phyloP scores from a whole-genome alignment of 2,797 vertebrate species.

The Pangasius krempfi region DNA sequence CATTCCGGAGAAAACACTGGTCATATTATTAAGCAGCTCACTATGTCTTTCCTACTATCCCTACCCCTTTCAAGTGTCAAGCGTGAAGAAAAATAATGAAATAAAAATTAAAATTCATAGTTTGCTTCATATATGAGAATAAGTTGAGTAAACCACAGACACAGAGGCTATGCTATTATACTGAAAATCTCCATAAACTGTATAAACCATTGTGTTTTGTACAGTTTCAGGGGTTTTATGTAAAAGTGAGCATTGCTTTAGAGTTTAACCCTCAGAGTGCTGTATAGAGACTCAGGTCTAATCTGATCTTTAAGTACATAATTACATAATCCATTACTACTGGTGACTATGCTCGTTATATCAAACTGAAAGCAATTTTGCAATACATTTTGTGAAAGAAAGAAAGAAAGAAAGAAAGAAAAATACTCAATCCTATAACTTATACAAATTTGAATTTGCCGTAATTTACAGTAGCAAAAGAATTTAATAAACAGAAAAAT shows the following conservation, averaged over 20 bases:
- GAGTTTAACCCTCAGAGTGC: not conserved
- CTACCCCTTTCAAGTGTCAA: slow-evolving; percentile 70
- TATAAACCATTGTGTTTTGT: not conserved
- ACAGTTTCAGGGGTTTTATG: not conserved
- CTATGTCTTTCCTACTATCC: slow-evolving; percentile 53
- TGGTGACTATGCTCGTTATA: not conserved
- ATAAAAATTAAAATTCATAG: slow-evolving; percentile 78
- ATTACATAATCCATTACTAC: not conserved
- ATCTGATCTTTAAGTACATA: not conserved
- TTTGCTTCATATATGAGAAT: slow-evolving; percentile 84
- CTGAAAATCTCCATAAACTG: not conserved
- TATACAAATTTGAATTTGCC: not conserved
- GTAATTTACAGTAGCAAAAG: not conserved
- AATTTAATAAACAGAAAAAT: not conserved
- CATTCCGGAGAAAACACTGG: slow-evolving; percentile 74
- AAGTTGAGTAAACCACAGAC: slow-evolving; percentile 68
- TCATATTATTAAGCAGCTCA: slow-evolving; percentile 70
- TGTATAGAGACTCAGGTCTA: not conserved
- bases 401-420: too few species aligned
- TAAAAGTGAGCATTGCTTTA: not conserved
- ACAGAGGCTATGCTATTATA: not conserved
- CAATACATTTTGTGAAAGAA: not conserved
- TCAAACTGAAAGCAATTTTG: not conserved
- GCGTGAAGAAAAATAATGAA: slow-evolving; percentile 71
- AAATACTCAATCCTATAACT: not conserved